Evolutionary conservation across 2,888 invertebrate species (phyloP).

Genomic region (Dryadula phaetusa): DNA sequence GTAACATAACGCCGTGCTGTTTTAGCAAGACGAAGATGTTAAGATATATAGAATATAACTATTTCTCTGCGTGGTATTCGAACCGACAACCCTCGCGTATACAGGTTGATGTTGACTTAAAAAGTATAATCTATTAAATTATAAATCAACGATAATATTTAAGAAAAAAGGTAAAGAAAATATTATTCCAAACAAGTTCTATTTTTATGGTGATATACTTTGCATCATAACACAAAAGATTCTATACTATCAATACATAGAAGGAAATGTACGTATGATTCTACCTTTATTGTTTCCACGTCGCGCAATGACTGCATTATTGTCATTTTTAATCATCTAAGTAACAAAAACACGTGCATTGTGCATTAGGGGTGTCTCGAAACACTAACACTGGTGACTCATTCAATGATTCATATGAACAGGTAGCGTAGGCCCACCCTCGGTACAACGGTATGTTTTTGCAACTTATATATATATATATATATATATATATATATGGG

Average conservation of each 20-base stretch:
- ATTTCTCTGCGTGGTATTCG: no score
- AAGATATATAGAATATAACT: no score
- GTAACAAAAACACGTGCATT: conserved; percentile 8
- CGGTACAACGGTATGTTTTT: not conserved
- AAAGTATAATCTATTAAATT: no score
- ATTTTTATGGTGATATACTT: not conserved
- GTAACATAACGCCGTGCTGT: no score
- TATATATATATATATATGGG: not conserved
- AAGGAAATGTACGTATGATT: not conserved
- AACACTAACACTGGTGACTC: conserved; percentile 16
- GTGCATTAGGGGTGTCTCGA: conserved; percentile 14
- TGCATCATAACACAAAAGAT: not conserved
- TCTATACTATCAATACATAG: not conserved
- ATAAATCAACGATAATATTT: no score
- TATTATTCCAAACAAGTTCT: no score
- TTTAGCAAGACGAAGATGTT: no score
- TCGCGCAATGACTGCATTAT: not conserved
- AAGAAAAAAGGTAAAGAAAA: no score
- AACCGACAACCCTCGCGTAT: no score
- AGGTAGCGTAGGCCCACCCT: conserved; percentile 3
- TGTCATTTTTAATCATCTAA: conserved; percentile 16
- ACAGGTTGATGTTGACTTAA: no score
- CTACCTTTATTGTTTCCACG: not conserved
- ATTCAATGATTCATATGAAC: conserved; percentile 16
- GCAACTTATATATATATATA: not conserved